Base-by-base conservation (phyloP, 2,797 vertebrate genomes). In the Nyctalus aviator region DNA sequence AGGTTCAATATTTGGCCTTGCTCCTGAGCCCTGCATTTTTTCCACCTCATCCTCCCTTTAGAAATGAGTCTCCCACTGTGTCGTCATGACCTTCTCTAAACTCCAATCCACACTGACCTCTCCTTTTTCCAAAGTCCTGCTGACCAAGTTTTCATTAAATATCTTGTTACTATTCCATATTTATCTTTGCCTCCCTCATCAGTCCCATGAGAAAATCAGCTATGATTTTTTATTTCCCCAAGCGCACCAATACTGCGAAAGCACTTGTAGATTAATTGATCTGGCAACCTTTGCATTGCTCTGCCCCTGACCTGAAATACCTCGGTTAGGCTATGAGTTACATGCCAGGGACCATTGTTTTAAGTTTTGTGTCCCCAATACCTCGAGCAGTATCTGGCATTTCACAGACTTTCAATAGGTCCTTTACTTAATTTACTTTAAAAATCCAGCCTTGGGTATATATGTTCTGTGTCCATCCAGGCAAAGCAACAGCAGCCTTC, bases 391-490 rank as follows among this genome's bases (percentile, higher is more conserved):
- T 27, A 2, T 55, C 83, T 91, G 48, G 59, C 37, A 86, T 66
- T 79, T 86, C 88, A 21, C 14, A 88, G 27, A 53, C n/a, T 66
- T 53, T 53, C 64, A 66, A 21, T 83, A 55, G 84, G 87, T 69
- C 59, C 78, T 92, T 93, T 44, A 25, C 27, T 75, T 79, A 62
- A 75, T 95, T 79, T 53, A 9, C 55, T 90, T 90, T 10, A 21
- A 87, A 92, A 89, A 27, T 57, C 62, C 68, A 89, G 32, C 13
- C 82, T 71, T 17, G 25, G 8, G 14, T 50, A 48, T 48, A 48
- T 41, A 41, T 78, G 15, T 50, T 69, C 55, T 41, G 27, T 3
- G 8, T 62, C 71, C 46, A 25, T 53, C 48, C 27, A 8, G 72
- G 62, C 55, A 84, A 55, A 88, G 30, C 55, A 46, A 0, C 23